These are phyloP conservation scores for Lasioglossum marginatum DNA, from an alignment of 2,888 invertebrate genomes.

Conservation along the genomic window DNA sequence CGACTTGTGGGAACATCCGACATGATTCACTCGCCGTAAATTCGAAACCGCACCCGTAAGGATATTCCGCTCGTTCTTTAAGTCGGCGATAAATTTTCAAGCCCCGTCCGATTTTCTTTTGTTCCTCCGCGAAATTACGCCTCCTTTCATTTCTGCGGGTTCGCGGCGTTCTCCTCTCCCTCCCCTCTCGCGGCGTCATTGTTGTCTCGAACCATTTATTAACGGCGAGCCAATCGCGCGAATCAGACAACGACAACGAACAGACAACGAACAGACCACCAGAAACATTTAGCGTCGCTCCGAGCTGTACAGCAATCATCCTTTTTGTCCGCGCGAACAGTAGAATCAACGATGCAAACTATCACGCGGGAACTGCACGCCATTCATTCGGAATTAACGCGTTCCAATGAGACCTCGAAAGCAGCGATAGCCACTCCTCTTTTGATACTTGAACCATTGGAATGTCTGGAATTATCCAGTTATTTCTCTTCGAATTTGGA, in stretches of 20 bases:
- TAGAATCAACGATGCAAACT: neutral
- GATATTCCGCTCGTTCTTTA: slow-evolving; percentile 15
- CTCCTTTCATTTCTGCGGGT: slow-evolving; percentile 20
- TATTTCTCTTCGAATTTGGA: no score
- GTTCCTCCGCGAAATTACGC: slow-evolving; percentile 40
- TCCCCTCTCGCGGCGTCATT: slow-evolving; percentile 7
- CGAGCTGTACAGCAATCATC: neutral
- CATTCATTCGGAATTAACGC: neutral
- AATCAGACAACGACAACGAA: neutral
- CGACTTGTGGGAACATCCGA: slow-evolving; percentile 54
- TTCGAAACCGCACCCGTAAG: slow-evolving; percentile 45
- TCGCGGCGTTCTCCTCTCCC: neutral
- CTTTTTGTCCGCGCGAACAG: neutral
- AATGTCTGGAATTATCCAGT: no score
- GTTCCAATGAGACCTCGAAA: neutral
- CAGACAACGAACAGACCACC: neutral
- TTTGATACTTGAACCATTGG: no score
- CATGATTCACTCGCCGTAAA: slow-evolving; percentile 39
- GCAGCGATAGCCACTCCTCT: no score
- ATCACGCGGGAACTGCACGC: neutral
- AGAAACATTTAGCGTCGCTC: neutral
- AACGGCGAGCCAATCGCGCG: slow-evolving; percentile 37
- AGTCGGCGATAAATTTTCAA: slow-evolving; percentile 45
- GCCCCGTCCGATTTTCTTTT: slow-evolving; percentile 15
- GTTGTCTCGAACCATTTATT: slow-evolving; percentile 26